phyloP scores from a whole-genome alignment of 1,140 invertebrate species.

The Harpegnathos saltator region DNA sequence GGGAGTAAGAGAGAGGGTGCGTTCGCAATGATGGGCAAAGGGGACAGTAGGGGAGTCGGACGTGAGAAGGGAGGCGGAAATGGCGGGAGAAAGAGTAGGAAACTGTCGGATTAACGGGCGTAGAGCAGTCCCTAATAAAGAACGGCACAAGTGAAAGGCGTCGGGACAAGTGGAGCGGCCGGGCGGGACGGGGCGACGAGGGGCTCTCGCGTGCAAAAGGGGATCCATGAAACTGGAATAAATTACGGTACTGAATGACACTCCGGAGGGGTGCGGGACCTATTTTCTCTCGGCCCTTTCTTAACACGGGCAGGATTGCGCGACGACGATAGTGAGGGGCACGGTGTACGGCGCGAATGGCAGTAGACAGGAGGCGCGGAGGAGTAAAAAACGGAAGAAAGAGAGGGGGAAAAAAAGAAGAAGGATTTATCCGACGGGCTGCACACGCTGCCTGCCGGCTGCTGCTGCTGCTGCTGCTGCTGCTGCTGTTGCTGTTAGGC shows the following conservation, averaged over 20 bases:
- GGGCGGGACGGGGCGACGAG: background rate
- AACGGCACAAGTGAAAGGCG: constrained; percentile 55
- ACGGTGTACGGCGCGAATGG: background rate
- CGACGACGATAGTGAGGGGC: constrained; percentile 16
- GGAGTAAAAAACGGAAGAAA: no score
- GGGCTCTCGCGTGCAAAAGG: constrained; percentile 8
- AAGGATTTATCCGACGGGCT: constrained; percentile 22
- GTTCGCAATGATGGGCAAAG: background rate
- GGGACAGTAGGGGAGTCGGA: no score
- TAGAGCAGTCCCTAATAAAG: constrained; percentile 44
- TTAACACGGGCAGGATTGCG: constrained; percentile 7
- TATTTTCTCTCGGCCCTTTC: constrained; percentile 54
- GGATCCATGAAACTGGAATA: constrained; percentile 72
- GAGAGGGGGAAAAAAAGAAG: constrained; percentile 3
- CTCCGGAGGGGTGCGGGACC: constrained; percentile 31
- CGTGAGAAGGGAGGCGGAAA: constrained; percentile 6
- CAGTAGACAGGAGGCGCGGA: background rate
- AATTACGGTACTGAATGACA: constrained; percentile 72
- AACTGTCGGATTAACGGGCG: constrained; percentile 71
- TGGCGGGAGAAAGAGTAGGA: constrained; percentile 52
- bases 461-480: constrained; percentile 5
- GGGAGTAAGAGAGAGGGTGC: no score
- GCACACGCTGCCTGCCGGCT: constrained; percentile 14
- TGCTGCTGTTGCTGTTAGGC: constrained; percentile 17
- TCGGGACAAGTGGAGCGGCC: constrained; percentile 33